phyloP scores from a whole-genome alignment of 2,888 invertebrate genomes.

The Podabrus alpinus region DNA sequence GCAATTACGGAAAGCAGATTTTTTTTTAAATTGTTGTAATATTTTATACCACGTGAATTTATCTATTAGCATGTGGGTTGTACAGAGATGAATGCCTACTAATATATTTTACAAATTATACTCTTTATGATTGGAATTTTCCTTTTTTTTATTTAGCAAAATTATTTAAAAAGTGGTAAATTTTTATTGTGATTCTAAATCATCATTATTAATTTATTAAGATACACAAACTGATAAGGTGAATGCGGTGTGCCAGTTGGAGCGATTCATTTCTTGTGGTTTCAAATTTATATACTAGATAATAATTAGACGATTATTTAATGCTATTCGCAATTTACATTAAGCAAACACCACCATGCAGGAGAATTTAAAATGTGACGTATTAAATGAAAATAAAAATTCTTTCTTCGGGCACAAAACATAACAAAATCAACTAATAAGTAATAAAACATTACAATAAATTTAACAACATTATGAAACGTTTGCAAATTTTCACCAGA shows the following conservation, averaged over 20 bases:
- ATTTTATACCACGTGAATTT: neutral
- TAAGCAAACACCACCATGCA: too few relatives aligned
- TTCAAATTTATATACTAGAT: neutral
- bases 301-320: neutral
- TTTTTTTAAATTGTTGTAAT: neutral
- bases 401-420: too few relatives aligned
- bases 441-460: too few relatives aligned
- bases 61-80: neutral
- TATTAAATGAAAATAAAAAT: too few relatives aligned
- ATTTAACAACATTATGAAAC: too few relatives aligned
- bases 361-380: too few relatives aligned
- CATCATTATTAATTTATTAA: neutral
- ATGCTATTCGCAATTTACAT: neutral
- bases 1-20: neutral
- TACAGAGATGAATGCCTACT: neutral
- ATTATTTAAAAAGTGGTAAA: too few relatives aligned
- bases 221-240: neutral
- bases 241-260: neutral
- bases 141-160: neutral
- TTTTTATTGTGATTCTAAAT: too few relatives aligned
- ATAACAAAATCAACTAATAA: too few relatives aligned
- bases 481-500: too few relatives aligned
- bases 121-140: neutral
- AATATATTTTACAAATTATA: neutral
- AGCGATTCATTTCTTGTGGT: neutral